phyloP scores from a whole-genome alignment of 2,888 invertebrate genomes.

The Theretra japonica region DNA sequence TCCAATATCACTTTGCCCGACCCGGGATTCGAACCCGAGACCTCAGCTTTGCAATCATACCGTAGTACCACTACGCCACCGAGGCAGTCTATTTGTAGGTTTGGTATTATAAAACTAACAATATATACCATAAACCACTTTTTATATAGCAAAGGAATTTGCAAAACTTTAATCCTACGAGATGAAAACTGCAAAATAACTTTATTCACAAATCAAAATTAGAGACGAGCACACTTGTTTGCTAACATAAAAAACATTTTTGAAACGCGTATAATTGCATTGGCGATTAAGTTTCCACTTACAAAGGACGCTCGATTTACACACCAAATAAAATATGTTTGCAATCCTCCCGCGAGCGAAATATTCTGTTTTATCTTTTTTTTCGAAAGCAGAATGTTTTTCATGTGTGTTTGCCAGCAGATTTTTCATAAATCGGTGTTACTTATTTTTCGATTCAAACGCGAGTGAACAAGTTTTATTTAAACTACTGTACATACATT shows the following conservation, averaged over 20 bases:
- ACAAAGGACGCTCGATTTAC: slow-evolving; percentile 22
- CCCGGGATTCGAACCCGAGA: too few relatives aligned
- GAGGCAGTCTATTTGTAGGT: too few relatives aligned
- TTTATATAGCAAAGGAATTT: background rate
- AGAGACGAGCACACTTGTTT: background rate
- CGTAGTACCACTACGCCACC: too few relatives aligned
- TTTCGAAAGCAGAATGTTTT: slow-evolving; percentile 23
- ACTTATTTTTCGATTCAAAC: slow-evolving; percentile 34
- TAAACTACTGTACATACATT: slow-evolving; percentile 28
- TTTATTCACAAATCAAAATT: background rate
- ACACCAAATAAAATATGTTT: slow-evolving; percentile 16
- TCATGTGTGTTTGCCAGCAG: slow-evolving; percentile 30
- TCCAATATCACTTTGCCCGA: too few relatives aligned
- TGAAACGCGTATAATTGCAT: background rate
- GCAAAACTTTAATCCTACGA: background rate
- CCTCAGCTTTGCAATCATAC: too few relatives aligned
- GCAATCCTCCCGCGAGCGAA: background rate
- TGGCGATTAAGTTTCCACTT: background rate
- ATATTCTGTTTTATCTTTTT: slow-evolving; percentile 29
- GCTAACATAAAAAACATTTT: background rate
- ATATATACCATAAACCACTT: background rate
- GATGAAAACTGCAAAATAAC: background rate
- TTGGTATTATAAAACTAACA: too few relatives aligned
- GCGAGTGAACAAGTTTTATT: slow-evolving; percentile 36
- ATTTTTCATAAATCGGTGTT: slow-evolving; percentile 32